These are phyloP conservation scores for Manis crassicaudata DNA, from an alignment of 2,797 vertebrate species.

Conservation along the genomic window DNA sequence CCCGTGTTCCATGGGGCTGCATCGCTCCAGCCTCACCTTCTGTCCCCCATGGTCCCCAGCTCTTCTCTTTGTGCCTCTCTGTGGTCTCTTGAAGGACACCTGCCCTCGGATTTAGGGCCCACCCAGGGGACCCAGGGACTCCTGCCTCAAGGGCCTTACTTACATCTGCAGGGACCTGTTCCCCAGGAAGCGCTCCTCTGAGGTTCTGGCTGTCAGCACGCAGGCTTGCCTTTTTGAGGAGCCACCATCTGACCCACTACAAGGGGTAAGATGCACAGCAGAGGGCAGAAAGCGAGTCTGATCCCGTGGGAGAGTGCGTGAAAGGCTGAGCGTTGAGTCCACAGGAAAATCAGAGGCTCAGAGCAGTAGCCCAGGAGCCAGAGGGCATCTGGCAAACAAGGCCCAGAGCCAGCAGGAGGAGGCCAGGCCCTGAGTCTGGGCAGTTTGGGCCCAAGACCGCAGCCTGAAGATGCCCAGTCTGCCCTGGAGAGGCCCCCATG, in stretches of 20 bases:
- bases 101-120: background rate
- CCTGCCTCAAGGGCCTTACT: background rate
- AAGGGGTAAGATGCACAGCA: background rate
- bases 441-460: no score
- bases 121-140: background rate
- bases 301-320: accelerated
- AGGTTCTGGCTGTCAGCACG: background rate
- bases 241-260: background rate
- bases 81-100: background rate
- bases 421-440: background rate
- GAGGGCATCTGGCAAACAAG: background rate
- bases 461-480: background rate
- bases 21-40: background rate
- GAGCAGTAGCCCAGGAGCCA: background rate
- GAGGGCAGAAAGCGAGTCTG: background rate
- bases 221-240: background rate
- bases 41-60: background rate
- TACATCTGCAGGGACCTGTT: background rate
- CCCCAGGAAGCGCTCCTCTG: background rate
- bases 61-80: background rate
- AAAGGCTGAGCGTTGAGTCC: background rate
- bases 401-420: background rate
- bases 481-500: background rate
- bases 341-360: background rate
- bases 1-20: accelerated